Evolutionary conservation across 2,888 invertebrate genomes (phyloP).

Genomic region (Folsomia manolachei): DNA sequence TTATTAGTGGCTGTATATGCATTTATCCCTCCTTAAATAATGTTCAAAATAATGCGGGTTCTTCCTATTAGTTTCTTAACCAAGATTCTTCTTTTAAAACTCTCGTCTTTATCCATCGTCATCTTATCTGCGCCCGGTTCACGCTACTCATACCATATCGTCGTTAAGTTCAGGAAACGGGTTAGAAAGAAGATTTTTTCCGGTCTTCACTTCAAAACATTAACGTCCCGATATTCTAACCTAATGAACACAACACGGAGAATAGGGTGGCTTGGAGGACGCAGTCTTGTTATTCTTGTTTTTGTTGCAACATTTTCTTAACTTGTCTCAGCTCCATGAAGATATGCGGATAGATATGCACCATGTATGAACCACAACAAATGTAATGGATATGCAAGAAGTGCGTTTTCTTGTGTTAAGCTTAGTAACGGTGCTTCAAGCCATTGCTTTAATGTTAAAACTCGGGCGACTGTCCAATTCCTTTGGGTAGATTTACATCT

Average conservation of each 20-base stretch:
- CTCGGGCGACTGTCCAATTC: not conserved
- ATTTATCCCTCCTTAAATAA: too few relatives aligned
- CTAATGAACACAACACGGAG: too few relatives aligned
- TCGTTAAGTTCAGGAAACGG: not conserved
- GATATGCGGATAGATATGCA: not conserved
- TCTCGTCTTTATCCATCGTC: not conserved
- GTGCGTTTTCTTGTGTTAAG: not conserved
- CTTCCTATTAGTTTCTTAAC: not conserved
- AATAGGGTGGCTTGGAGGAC: not conserved
- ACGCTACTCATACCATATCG: not conserved
- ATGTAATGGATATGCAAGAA: not conserved
- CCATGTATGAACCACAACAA: not conserved
- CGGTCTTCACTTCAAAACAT: not conserved
- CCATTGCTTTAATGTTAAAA: not conserved
- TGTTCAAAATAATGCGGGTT: not conserved
- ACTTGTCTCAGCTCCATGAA: not conserved
- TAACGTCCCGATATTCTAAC: too few relatives aligned
- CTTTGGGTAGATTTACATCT: not conserved
- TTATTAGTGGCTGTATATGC: not conserved
- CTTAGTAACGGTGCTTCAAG: not conserved
- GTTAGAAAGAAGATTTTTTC: not conserved
- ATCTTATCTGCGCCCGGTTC: not conserved
- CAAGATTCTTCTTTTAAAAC: not conserved
- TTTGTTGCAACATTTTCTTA: not conserved
- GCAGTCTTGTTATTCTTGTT: not conserved